phyloP scores from a whole-genome alignment of 2,797 vertebrate species.

The Sitta carolinensis region DNA sequence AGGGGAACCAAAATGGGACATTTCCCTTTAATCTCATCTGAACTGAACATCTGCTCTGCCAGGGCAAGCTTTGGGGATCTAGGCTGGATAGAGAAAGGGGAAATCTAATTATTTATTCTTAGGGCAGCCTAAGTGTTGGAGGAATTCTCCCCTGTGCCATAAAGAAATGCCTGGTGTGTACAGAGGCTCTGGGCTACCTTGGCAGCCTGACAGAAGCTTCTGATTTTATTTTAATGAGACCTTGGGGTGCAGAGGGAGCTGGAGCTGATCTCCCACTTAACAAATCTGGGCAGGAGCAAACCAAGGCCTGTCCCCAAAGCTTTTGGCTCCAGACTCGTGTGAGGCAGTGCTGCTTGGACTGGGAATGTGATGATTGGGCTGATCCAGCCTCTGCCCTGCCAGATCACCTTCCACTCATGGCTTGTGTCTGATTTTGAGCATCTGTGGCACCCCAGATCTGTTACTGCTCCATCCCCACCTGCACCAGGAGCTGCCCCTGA shows the following conservation, averaged over 20 bases:
- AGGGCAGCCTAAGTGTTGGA: not conserved
- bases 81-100: not conserved
- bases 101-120: conserved; percentile 6
- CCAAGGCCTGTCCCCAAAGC: not conserved
- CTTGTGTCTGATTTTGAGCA: not conserved
- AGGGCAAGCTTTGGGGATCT: conserved; percentile 22
- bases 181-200: not conserved
- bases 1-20: not conserved
- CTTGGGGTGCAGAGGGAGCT: not conserved
- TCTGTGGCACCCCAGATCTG: rapidly evolving
- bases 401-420: rapidly evolving
- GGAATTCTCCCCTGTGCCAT: not conserved
- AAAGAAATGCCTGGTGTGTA: not conserved
- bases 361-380: too few species aligned
- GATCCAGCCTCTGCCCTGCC: not conserved
- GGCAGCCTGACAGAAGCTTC: not conserved
- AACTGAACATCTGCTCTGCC: not conserved
- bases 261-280: not conserved
- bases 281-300: not conserved
- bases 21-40: not conserved
- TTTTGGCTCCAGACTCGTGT: not conserved
- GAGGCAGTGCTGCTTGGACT: not conserved
- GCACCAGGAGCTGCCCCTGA: not conserved
- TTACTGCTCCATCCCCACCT: not conserved
- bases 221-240: not conserved